Conservation (phyloP, 2,888 invertebrate genomes). For the Cosmorhoe ocellata region DNA sequence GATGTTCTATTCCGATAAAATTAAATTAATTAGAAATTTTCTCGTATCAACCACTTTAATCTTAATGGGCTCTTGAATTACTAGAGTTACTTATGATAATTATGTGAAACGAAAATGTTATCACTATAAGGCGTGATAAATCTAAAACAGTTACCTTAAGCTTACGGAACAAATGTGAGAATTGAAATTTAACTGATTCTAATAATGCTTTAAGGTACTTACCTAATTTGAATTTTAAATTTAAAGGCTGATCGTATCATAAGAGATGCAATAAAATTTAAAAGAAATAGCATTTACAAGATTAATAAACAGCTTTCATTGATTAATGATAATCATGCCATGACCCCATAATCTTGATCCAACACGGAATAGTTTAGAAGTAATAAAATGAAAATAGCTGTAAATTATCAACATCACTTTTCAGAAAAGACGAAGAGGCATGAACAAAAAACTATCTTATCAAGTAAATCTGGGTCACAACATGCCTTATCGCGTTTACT, state of each 20-base stretch:
- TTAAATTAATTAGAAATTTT: not conserved
- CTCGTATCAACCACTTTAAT: conserved; percentile 1
- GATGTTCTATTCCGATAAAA: not conserved
- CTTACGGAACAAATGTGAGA: conserved; percentile 12
- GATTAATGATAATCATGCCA: conserved; percentile 37
- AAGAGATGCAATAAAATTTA: conserved; percentile 23
- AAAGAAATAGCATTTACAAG: conserved; percentile 13
- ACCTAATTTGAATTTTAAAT: conserved; percentile 29
- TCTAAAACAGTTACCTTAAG: conserved; percentile 8
- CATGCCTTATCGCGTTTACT: not conserved
- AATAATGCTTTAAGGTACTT: conserved; percentile 7
- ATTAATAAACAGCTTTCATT: conserved; percentile 21
- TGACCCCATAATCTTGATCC: too few species aligned
- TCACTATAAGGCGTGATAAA: conserved; percentile 13
- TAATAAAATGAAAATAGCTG: too few species aligned
- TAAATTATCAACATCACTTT: too few species aligned
- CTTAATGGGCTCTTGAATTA: conserved; percentile 8
- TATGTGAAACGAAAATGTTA: conserved; percentile 10
- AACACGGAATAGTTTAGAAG: too few species aligned
- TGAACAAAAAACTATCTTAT: too few species aligned
- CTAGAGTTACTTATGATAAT: conserved; percentile 8
- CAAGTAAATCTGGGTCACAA: too few species aligned
- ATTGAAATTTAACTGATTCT: conserved; percentile 6
- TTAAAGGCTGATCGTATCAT: not conserved
- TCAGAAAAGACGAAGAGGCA: too few species aligned